Base-by-base conservation (phyloP, 2,113 vertebrate genomes). In the Phrynocephalus versicolor region DNA sequence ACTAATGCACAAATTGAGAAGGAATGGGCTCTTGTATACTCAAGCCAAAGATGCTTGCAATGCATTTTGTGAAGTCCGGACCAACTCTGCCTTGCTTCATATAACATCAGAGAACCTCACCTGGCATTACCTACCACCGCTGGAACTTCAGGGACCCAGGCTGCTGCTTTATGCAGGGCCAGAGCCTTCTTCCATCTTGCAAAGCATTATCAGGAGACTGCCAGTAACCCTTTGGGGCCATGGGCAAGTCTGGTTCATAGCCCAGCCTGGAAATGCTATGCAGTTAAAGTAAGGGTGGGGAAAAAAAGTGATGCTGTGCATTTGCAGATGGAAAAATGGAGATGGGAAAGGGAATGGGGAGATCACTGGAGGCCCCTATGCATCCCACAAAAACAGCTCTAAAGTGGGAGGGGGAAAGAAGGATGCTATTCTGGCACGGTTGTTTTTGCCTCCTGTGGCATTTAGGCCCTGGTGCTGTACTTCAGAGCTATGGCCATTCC, bases 1-100 rank as follows among this genome's bases (percentile, higher is more conserved):
- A 79, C 45, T 33, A 79, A 83, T 35, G 79, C 55, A 87, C 19
- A 37, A 73, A 82, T 74, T 39, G 18, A 41, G 64, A 37, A 83
- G 45, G 78, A 21, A 3, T 83, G 39, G 64, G 12, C 57, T 79
- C n/a, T 64, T 77, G n/a, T 35, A 37, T 16, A 65, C 65, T 25
- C 51, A 27, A 64, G n/a, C 30, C 21, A 14, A 37, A 77, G 73
- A 13, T 55, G 15, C 2, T 64, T 72, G 45, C 69, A 14, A 2
- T 35, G 23, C 23, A 21, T 80, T 65, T 35, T n/a, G 62, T 64
- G 37, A 79, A 79, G 23, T 74, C 71, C 74, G 64, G 27, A 58
- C 21, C 35, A 1, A 13, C 77, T 85, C 58, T 64, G 76, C 64
- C 57, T 73, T 62, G 57, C 8, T 72, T 73, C 45, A 15, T 79